These are phyloP conservation scores for Coecobrya sp. DNA, from an alignment of 2,888 invertebrate species.

Conservation along the genomic window DNA sequence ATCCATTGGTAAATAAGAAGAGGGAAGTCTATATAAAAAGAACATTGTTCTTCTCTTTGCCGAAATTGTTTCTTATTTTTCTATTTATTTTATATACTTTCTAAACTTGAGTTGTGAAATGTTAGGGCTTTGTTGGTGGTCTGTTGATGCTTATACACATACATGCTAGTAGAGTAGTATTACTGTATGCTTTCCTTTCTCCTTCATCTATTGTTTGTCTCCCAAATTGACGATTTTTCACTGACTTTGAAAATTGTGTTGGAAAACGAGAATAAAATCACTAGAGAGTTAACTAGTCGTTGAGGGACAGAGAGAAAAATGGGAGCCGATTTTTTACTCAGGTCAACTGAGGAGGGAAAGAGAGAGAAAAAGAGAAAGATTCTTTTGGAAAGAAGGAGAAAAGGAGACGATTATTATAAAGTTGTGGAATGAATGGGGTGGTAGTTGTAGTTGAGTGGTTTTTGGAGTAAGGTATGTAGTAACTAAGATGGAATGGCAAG, in stretches of 20 bases:
- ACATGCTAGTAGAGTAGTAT: no score
- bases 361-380: constrained; percentile 40
- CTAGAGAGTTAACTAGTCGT: constrained; percentile 86
- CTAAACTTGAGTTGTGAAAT: neutral
- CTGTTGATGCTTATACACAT: neutral
- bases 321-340: constrained; percentile 86
- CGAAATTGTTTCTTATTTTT: neutral
- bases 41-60: neutral
- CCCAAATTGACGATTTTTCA: constrained; percentile 87
- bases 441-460: neutral
- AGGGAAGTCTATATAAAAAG: constrained; percentile 8
- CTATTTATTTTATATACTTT: constrained; percentile 14
- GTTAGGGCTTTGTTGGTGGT: neutral
- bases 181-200: constrained; percentile 11
- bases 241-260: constrained; percentile 86
- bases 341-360: constrained; percentile 62
- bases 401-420: constrained; percentile 12
- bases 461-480: neutral
- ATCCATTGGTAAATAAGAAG: constrained; percentile 13
- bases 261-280: constrained; percentile 86
- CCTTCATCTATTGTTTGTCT: constrained; percentile 80
- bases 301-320: constrained; percentile 85
- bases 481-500: neutral
- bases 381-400: neutral
- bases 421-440: neutral